Evolutionary conservation across 2,888 invertebrate genomes (phyloP), one percentile per base, ranked within the genome.

Genomic region (Cryptocheilus praepositus): DNA sequence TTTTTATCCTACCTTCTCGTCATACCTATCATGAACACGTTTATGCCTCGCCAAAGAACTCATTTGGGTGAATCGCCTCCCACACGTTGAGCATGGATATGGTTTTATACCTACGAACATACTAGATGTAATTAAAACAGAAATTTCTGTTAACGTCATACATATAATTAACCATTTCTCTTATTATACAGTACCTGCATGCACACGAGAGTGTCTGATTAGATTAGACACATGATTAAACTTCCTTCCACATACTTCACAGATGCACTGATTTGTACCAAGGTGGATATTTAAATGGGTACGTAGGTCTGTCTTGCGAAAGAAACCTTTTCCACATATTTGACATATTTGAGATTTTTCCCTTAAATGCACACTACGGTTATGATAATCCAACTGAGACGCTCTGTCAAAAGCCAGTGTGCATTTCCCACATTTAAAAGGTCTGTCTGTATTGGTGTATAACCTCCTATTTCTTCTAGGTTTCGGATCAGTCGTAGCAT

Each of bases 171-270:
- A 43, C 13, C 19, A 19, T 54, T 22, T 11, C 13, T 52, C 7
- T n/a, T 15, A 44, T 3, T 36, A 36, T 11, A 36, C 8, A 1
- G 11, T 36, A 89, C 89, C 89, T 56, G 89, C 84, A 58, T 90
- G 89, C 49, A 87, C 88, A 80, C 90, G 85, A 66, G 82, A 79
- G 45, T 86, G 86, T 62, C 86, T 83, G 54, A 87, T 88, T 51
- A 89, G 78, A 81, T 89, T 89, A 0, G 89, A 89, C n/a, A 88
- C 84, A 67, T 89, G 89, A 73, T 86, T 87, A 61, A 89, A 89
- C 65, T 87, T 86, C 45, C 85, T 81, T 2, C 89, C 89, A 68
- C 89, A 89, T 55, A 87, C 78, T 67, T 89, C 86, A 53, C 89
- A 89, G 8, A 89, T 86, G 44, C 85, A 85, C 58, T 81, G 81